Base-by-base conservation (phyloP, 2,888 invertebrate species). In the Stenodera caucasica region DNA sequence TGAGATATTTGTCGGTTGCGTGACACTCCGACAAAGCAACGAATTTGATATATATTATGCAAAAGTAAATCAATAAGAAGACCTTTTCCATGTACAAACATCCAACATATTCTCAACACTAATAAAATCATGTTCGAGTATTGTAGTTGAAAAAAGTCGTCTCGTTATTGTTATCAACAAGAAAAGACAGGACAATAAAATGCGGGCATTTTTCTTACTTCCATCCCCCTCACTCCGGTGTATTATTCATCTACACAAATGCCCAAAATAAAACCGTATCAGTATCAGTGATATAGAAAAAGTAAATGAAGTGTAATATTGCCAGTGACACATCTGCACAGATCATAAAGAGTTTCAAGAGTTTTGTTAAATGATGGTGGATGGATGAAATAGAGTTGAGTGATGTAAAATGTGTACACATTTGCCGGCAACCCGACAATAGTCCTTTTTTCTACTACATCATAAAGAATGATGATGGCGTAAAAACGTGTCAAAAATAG, bases 241-340 rank as follows among this genome's bases (percentile, higher is more conserved):
- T n/a, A n/a, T 21, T 45, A 45, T 45, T 21, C 15, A 21, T 21
- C 4, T 45, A 45, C 21, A 21, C 12, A 26, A 26, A 26, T 26
- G 26, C 8, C 2, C 11, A 60, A 63, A 66, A 64, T 60, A 57
- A 62, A 58, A 56, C 61, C 61, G 61, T 61, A 63, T 63, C 61
- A 58, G 55, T 57, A 50, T 32, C 61, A 56, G 37, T 57, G 62
- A 54, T 58, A 65, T 62, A 63, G 53, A 59, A 49, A 55, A 58
- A 64, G 55, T 65, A 68, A 70, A 70, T 67, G 64, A 65, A 57
- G 62, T 65, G 63, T 67, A 68, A 63, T 63, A 67, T 68, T 66
- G 66, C 56, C 67, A 64, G 65, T 68, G 67, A 68, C 70, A 64
- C 61, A 65, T 60, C 61, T 65, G 64, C 54, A 60, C 54, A 53